phyloP scores from a whole-genome alignment of 2,888 invertebrate genomes.

The Lasioglossum villosulum region DNA sequence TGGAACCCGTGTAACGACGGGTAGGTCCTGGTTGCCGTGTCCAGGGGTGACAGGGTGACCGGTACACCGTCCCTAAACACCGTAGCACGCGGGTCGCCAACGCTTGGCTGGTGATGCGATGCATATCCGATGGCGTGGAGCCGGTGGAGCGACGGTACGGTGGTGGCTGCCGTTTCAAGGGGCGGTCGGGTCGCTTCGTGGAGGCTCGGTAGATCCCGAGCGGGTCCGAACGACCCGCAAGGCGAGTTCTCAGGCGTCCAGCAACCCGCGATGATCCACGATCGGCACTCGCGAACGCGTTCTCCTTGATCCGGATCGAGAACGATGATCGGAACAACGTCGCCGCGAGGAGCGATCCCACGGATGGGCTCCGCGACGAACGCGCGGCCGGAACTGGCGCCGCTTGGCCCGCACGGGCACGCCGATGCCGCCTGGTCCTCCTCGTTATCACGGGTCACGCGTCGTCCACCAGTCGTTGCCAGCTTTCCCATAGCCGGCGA shows the following conservation, averaged over 20 bases:
- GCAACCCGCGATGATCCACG: not conserved
- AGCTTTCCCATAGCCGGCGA: slow-evolving; percentile 82
- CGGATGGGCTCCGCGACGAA: slow-evolving; percentile 31
- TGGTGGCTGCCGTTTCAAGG: not conserved
- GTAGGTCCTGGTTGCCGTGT: slow-evolving; percentile 6
- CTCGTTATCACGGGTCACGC: slow-evolving; percentile 65
- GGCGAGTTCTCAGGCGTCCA: not conserved
- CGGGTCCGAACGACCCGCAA: not conserved
- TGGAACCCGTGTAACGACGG: not conserved
- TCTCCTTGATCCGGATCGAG: slow-evolving; percentile 5
- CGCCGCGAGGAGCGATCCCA: slow-evolving; percentile 14
- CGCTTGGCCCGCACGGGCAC: slow-evolving; percentile 23
- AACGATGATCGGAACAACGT: not conserved
- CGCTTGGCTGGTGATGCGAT: not conserved
- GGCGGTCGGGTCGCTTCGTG: not conserved
- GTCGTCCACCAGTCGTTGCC: slow-evolving; percentile 70
- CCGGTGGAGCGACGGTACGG: not conserved
- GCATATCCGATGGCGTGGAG: not conserved
- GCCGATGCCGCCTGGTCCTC: slow-evolving; percentile 45
- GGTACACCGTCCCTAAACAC: not conserved
- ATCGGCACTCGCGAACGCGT: slow-evolving; percentile 6
- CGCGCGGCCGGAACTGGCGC: slow-evolving; percentile 27
- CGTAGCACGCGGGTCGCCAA: not conserved
- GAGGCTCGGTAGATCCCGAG: not conserved
- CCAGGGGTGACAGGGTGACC: not conserved